Evolutionary conservation across 2,797 vertebrate species (phyloP).

Genomic region (Chaenodraco wilsoni): DNA sequence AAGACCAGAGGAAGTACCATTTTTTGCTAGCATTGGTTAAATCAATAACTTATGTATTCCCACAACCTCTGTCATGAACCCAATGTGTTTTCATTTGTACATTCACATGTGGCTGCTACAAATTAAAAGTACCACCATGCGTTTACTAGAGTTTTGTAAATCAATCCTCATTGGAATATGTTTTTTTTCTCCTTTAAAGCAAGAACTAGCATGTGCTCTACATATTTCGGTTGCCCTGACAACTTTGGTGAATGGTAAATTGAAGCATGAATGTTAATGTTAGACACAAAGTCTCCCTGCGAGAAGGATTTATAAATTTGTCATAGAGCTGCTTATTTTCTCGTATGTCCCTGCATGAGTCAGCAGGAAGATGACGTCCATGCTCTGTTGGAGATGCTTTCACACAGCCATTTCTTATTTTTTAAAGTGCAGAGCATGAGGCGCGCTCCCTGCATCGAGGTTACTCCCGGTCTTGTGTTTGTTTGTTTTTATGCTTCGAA

Average conservation of each 20-base stretch:
- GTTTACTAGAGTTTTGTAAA: not conserved
- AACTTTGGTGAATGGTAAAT: constrained; percentile 23
- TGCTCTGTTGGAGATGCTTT: constrained; percentile 41
- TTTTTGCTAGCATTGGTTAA: not conserved
- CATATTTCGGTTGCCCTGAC: constrained; percentile 16
- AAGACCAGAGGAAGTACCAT: not conserved
- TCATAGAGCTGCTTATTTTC: constrained; percentile 60
- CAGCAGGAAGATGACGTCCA: constrained; percentile 41
- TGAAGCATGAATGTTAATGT: constrained; percentile 54
- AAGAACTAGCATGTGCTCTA: not conserved
- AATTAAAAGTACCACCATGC: no score
- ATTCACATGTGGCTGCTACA: no score
- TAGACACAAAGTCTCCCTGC: constrained; percentile 36
- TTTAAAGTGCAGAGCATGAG: constrained; percentile 42
- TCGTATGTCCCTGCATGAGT: constrained; percentile 34
- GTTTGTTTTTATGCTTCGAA: constrained; percentile 38
- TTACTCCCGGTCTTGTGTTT: constrained; percentile 29
- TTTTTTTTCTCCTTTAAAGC: not conserved
- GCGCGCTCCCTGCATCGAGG: constrained; percentile 41
- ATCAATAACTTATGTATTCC: not conserved
- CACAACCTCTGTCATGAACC: no score
- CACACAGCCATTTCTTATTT: constrained; percentile 63
- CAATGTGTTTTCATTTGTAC: no score
- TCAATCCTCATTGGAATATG: not conserved
- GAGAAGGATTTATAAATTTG: constrained; percentile 46